Percentiles rank a stretch among this genome's conserved stretches.
Evolutionary conservation across 92 coral and sea anemone species (phyloP).

Genomic region (Zoanthus sansibaricus): DNA sequence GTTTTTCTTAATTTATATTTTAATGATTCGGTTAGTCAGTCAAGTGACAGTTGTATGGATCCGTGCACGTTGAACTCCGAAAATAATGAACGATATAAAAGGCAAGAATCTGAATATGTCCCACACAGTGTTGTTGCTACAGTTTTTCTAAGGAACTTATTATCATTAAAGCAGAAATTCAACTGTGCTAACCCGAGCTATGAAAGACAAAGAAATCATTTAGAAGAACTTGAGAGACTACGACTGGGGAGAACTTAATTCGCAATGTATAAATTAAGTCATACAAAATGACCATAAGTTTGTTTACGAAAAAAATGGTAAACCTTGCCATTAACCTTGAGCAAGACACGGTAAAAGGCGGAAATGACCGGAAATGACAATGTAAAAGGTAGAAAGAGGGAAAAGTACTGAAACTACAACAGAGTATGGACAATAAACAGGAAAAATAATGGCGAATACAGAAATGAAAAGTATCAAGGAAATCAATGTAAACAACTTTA

Average conservation of each 20-base stretch:
- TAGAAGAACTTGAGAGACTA: not conserved
- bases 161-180: not conserved
- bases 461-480: no score
- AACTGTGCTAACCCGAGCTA: not conserved
- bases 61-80: not conserved
- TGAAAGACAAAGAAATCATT: not conserved
- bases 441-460: no score
- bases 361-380: no score
- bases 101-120: not conserved
- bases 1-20: not conserved
- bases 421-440: no score
- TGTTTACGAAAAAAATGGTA: no score
- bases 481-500: no score
- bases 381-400: no score
- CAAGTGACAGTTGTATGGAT: not conserved
- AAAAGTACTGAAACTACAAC: no score
- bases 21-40: not conserved
- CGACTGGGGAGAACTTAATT: not conserved
- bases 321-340: no score
- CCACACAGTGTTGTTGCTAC: conserved; percentile 2
- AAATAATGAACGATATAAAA: not conserved
- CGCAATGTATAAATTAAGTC: not conserved
- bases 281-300: no score
- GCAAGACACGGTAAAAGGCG: no score
- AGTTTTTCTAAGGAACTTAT: no score